A percentile compares a stretch with the other conserved stretches of the same genome.
Conservation (phyloP, 2,113 vertebrate genomes). For the Carlito syrichta region DNA sequence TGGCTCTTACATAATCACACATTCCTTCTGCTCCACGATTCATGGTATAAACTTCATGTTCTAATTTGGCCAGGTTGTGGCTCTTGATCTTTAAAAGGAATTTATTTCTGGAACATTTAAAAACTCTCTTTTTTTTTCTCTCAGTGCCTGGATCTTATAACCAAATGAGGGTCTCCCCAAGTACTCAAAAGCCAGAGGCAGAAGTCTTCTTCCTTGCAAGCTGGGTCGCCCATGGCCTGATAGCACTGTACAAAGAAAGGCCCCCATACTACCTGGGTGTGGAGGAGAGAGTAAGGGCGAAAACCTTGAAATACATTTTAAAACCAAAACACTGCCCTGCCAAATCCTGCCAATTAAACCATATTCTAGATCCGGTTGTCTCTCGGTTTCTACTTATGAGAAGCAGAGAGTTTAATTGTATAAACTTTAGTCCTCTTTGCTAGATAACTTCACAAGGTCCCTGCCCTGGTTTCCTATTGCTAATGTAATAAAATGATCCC, state of each 20-base stretch:
- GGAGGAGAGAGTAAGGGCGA: not conserved
- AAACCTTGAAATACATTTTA: not conserved
- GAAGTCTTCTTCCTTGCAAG: not conserved
- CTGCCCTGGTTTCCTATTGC: not conserved
- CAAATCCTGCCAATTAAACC: not conserved
- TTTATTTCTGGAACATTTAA: not conserved
- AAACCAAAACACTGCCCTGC: not conserved
- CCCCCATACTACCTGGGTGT: not conserved
- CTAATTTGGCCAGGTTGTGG: not conserved
- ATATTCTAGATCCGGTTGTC: not conserved
- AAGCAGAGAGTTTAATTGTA: not conserved
- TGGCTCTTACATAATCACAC: not conserved
- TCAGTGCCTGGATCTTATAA: not conserved
- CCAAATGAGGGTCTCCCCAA: not conserved
- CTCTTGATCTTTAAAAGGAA: not conserved
- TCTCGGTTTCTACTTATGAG: not conserved
- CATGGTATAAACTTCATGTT: not conserved
- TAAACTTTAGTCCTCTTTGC: not conserved
- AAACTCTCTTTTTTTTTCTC: not conserved
- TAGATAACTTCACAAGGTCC: not conserved
- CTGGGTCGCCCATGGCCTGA: not conserved
- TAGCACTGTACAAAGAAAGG: not conserved
- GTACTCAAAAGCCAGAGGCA: not conserved
- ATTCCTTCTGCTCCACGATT: not conserved
- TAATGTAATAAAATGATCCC: not conserved